Conservation (phyloP, 1,140 invertebrate genomes). For the Bombus sibiricus region DNA sequence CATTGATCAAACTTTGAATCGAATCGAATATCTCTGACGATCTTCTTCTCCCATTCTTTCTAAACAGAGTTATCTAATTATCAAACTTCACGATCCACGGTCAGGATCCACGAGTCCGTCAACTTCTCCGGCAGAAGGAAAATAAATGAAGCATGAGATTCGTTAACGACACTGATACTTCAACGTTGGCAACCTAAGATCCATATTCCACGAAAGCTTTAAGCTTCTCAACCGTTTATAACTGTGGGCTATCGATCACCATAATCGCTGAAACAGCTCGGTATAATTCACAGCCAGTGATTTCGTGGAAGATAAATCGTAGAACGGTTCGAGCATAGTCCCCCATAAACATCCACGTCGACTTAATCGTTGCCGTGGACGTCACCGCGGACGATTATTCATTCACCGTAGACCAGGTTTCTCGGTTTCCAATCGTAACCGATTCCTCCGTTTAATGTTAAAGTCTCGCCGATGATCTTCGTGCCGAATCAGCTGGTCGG, state of each 20-base stretch:
- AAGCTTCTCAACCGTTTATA: not conserved
- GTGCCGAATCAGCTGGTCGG: slow-evolving; percentile 96
- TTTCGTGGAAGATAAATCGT: slow-evolving; percentile 7
- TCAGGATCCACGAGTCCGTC: too few species aligned
- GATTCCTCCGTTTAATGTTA: slow-evolving; percentile 54
- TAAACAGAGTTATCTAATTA: not conserved
- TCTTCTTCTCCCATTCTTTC: not conserved
- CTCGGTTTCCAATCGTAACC: not conserved
- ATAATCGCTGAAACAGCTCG: not conserved
- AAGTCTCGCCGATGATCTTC: slow-evolving; percentile 96
- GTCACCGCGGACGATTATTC: not conserved
- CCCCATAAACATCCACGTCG: not conserved
- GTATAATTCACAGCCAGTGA: slow-evolving; percentile 10
- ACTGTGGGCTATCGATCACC: not conserved
- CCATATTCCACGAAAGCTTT: not conserved
- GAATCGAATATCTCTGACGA: not conserved
- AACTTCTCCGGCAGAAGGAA: not conserved
- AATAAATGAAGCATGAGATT: not conserved
- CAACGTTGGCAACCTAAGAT: not conserved
- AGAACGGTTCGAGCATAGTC: too few species aligned
- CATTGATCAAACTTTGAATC: not conserved
- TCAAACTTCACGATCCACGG: not conserved
- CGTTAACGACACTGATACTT: not conserved
- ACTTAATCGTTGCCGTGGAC: not conserved
- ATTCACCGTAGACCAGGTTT: not conserved